Conservation (phyloP, 2,797 vertebrate species). For the Hephaestus fuliginosus region DNA sequence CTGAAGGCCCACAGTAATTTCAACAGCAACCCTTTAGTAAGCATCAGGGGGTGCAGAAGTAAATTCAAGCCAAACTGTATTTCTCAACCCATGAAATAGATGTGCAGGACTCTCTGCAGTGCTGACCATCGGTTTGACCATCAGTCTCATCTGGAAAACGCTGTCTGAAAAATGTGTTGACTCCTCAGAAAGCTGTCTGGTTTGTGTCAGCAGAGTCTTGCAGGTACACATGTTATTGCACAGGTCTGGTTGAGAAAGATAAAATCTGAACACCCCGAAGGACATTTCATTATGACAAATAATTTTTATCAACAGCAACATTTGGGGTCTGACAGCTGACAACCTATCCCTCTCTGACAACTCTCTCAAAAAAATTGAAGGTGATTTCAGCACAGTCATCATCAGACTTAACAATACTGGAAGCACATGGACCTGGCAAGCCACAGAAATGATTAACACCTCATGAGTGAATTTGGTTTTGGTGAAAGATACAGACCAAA, state of each 20-base stretch:
- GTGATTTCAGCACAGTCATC: slow-evolving; percentile 1
- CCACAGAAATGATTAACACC: not conserved
- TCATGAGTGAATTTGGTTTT: not conserved
- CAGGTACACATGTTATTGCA: not conserved
- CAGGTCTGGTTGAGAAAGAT: not conserved
- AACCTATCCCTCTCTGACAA: not conserved
- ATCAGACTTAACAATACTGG: not conserved
- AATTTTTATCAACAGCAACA: not conserved
- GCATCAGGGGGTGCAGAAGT: not conserved
- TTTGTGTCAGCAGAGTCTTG: slow-evolving; percentile 9
- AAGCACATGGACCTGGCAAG: not conserved
- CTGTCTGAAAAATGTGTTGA: not conserved
- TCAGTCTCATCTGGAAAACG: slow-evolving; percentile 3
- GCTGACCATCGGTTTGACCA: slow-evolving; percentile 2
- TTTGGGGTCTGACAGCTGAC: not conserved
- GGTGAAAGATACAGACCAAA: not conserved
- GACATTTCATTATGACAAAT: not conserved
- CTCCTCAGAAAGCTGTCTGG: slow-evolving; percentile 13
- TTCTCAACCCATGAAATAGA: not conserved
- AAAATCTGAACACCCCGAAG: slow-evolving; percentile 7
- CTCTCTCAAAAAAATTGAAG: not conserved
- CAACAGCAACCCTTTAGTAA: not conserved
- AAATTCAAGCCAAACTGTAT: not conserved
- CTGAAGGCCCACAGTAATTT: not conserved
- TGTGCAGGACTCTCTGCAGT: not conserved